These are phyloP conservation scores for Saccopteryx leptura DNA, from an alignment of 2,113 vertebrate genomes.

Conservation along the genomic window DNA sequence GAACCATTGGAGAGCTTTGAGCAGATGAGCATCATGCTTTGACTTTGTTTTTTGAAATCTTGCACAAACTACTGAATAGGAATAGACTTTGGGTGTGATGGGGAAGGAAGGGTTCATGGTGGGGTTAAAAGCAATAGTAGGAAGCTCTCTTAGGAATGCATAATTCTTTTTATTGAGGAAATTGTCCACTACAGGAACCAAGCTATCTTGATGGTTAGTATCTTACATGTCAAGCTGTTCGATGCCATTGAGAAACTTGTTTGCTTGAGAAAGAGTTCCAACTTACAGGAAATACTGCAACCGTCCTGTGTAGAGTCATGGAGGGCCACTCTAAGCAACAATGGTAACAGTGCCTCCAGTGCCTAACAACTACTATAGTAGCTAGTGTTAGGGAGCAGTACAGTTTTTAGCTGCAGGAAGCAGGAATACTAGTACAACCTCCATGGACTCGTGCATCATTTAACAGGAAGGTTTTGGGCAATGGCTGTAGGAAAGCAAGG, in stretches of 20 bases:
- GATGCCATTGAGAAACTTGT: not conserved
- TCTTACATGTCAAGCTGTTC: not conserved
- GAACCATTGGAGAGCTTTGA: not conserved
- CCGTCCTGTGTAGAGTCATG: not conserved
- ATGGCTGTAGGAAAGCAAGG: not conserved
- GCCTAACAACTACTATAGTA: accelerated
- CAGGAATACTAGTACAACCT: not conserved
- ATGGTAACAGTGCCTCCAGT: accelerated
- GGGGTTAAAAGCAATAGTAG: not conserved
- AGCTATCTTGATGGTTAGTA: not conserved
- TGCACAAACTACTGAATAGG: not conserved
- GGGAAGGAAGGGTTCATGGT: not conserved
- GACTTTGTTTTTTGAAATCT: not conserved
- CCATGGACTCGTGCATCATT: not conserved
- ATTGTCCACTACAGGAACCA: not conserved
- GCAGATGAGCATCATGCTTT: not conserved
- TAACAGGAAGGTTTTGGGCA: accelerated
- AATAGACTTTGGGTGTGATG: not conserved
- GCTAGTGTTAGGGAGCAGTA: no score
- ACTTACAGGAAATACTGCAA: not conserved
- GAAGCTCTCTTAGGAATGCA: not conserved
- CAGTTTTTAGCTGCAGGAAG: not conserved
- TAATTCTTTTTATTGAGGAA: not conserved
- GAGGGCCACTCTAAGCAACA: not conserved
- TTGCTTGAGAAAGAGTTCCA: not conserved